These are phyloP conservation scores for Pocillopora damicornis DNA, from an alignment of 64 coral and sea anemone genomes.

Conservation along the genomic window DNA sequence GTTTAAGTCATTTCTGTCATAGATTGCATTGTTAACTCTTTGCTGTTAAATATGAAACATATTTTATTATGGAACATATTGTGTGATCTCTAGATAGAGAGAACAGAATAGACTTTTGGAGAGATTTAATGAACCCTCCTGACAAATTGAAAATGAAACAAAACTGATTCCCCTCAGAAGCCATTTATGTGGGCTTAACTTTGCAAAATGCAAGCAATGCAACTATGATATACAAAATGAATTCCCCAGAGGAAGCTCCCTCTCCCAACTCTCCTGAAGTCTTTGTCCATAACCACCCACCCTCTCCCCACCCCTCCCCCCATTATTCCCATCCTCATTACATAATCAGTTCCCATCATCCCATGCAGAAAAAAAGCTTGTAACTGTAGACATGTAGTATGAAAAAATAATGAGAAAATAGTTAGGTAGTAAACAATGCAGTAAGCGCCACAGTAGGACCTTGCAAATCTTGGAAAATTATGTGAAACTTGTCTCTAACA, in stretches of 20 bases:
- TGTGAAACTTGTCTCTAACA: too few relatives aligned
- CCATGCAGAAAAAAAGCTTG: too few relatives aligned
- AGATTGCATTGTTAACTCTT: slow-evolving; percentile 5
- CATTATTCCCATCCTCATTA: background rate
- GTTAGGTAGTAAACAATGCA: too few relatives aligned
- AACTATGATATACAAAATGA: background rate
- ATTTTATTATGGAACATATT: slow-evolving; percentile 5
- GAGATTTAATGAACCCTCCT: background rate
- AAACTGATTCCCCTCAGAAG: background rate
- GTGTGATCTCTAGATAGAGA: background rate
- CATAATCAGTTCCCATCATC: background rate
- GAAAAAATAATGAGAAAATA: too few relatives aligned
- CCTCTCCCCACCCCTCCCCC: background rate
- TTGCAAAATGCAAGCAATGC: background rate
- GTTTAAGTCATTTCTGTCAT: background rate
- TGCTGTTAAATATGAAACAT: background rate
- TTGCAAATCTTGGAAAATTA: too few relatives aligned
- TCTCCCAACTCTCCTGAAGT: too few relatives aligned
- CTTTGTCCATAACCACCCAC: background rate
- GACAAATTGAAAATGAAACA: background rate
- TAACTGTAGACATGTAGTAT: too few relatives aligned
- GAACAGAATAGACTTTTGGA: background rate
- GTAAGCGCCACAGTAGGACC: too few relatives aligned
- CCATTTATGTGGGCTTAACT: background rate
- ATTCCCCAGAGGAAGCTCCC: background rate